These are phyloP conservation scores for Austrofundulus limnaeus DNA, from an alignment of 2,113 vertebrate genomes.

Conservation along the genomic window DNA sequence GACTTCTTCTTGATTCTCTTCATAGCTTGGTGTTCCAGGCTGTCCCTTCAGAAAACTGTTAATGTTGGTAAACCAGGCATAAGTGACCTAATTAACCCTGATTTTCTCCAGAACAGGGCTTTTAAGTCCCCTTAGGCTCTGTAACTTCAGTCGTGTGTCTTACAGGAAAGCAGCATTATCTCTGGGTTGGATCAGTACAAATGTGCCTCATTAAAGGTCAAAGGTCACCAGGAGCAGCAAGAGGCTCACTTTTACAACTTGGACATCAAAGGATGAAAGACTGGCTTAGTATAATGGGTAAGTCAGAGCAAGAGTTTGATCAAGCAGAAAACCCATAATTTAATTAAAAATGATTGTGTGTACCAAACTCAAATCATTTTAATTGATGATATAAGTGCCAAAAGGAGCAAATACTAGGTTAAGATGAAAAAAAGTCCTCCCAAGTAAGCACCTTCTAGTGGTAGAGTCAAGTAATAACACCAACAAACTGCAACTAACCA, in stretches of 20 bases:
- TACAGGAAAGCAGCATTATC: conserved; percentile 20
- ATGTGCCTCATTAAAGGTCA: conserved; percentile 51
- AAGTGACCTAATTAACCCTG: conserved; percentile 21
- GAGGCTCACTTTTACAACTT: conserved; percentile 19
- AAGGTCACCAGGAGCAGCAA: conserved; percentile 37
- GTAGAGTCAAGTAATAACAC: neutral
- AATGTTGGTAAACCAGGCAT: conserved; percentile 25
- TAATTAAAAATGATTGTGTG: neutral
- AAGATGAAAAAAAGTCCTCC: neutral
- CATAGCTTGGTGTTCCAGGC: conserved; percentile 4
- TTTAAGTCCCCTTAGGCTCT: conserved; percentile 12
- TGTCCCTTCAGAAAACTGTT: conserved; percentile 27
- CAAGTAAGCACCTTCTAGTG: conserved; percentile 36
- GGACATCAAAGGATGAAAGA: conserved; percentile 27
- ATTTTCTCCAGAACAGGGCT: conserved; percentile 21
- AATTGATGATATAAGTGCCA: neutral
- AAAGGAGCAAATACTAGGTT: neutral
- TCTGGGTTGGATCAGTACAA: conserved; percentile 34
- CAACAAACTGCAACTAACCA: neutral
- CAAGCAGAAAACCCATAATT: too few species aligned
- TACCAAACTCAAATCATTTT: neutral
- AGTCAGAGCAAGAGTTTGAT: neutral
- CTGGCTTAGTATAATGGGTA: conserved; percentile 13
- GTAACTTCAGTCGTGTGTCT: conserved; percentile 27
- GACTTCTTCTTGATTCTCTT: conserved; percentile 9